phyloP scores from a whole-genome alignment of 2,797 vertebrate genomes.

The Mormyrus hasselquistii region DNA sequence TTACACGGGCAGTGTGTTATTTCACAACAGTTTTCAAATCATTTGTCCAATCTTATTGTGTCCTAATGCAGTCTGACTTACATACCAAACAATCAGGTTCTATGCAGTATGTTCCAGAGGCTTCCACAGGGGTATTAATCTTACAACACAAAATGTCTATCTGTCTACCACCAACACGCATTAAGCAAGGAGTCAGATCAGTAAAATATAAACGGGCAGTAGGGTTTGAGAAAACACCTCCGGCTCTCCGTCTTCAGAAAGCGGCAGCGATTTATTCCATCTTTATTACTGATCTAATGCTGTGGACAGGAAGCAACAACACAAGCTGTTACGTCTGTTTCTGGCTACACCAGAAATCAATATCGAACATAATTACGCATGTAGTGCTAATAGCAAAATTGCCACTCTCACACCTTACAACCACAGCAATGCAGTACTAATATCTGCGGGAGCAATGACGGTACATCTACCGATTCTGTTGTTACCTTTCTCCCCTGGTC shows the following conservation, averaged over 20 bases:
- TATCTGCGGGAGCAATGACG: background rate
- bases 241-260: background rate
- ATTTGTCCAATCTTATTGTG: background rate
- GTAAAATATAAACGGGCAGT: background rate
- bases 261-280: background rate
- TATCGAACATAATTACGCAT: background rate
- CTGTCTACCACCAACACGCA: background rate
- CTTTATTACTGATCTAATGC: constrained; percentile 65
- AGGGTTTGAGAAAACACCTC: background rate
- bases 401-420: background rate
- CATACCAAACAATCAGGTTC: background rate
- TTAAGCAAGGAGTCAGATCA: background rate
- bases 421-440: background rate
- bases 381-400: background rate
- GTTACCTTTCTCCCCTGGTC: constrained; percentile 68
- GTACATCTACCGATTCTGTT: background rate
- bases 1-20: background rate
- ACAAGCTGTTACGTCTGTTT: background rate
- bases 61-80: background rate
- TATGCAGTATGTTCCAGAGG: background rate
- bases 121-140: background rate
- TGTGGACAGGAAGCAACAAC: constrained; percentile 34
- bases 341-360: background rate
- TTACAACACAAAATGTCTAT: background rate
- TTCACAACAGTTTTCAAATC: background rate